Base-by-base conservation (phyloP, 2,797 vertebrate genomes). In the Danio kyathit region DNA sequence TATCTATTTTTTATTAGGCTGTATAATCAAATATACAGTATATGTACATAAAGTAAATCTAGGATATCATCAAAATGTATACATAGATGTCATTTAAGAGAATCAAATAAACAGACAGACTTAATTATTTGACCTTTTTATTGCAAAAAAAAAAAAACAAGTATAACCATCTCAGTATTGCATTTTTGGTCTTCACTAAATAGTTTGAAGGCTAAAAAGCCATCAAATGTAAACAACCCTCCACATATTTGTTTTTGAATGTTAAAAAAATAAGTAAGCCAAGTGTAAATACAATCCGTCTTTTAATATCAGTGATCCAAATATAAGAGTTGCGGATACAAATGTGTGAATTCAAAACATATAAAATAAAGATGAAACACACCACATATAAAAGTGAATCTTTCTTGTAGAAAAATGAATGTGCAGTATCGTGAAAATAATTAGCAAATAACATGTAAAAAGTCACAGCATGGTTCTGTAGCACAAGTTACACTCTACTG, bases 151-250 rank as follows among this genome's bases (percentile, higher is more conserved):
- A 29, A 29, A 29, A 29, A 29, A 29, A 29, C 29, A 29, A 16
- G 81, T 8, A 43, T 13, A 73, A 59, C 38, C 52, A 84, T 80
- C 67, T 56, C 78, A n/a, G 13, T 64, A 48, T 16, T 81, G 67
- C 71, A 70, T 76, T 64, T 85, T 84, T 87, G 84, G 83, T 86
- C 81, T 82, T 82, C 79, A 84, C 74, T 79, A 48, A 83, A 75
- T 41, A 87, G 72, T 71, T 84, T 81, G 70, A 76, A 81, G 83
- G 81, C 83, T 77, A 69, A 78, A 74, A 57, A 81, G 86, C 86
- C 84, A 59, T 16, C 74, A 81, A 63, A 82, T 88, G 91, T 93
- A 93, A 94, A 93, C 90, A 88, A 16, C 82, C 81, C 80, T 52
- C 75, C 80, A 67, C 56, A 73, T 76, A 52, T 60, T 11, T 76